Conservation (phyloP, 2,888 invertebrate species). For the Achlya flavicornis region DNA sequence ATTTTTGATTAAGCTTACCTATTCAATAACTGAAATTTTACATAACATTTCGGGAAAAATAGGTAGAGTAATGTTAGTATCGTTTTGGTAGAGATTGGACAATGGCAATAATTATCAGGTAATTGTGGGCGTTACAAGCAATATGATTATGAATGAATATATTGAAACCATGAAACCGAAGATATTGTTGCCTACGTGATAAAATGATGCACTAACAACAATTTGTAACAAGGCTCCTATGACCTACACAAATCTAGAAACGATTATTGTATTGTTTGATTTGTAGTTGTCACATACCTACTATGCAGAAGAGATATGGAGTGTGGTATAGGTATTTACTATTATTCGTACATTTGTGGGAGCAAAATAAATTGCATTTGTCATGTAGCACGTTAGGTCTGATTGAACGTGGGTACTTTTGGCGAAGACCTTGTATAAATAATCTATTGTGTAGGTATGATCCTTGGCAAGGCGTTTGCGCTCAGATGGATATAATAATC, state of each 20-base stretch:
- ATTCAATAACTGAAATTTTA: too few species aligned
- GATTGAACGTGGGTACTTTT: constrained; percentile 68
- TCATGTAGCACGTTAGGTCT: constrained; percentile 41
- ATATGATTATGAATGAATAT: background rate
- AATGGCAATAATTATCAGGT: background rate
- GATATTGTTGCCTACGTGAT: background rate
- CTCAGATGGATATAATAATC: constrained; percentile 32
- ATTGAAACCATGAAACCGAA: background rate
- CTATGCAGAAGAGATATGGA: background rate
- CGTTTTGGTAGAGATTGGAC: background rate
- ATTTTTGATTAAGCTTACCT: too few species aligned
- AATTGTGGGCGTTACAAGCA: constrained; percentile 16
- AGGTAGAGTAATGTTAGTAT: too few species aligned
- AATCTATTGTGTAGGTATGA: constrained; percentile 59
- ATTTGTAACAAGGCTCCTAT: background rate
- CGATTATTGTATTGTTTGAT: background rate
- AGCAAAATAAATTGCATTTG: constrained; percentile 62
- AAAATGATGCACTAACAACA: background rate
- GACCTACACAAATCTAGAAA: constrained; percentile 1
- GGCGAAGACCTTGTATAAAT: constrained; percentile 67
- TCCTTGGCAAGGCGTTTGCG: constrained; percentile 52
- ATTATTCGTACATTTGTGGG: constrained; percentile 51
- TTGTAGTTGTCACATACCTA: background rate
- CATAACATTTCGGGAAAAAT: too few species aligned
- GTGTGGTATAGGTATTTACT: background rate